These are phyloP conservation scores for Hypanus sabinus DNA, from an alignment of 2,113 vertebrate species.

Conservation along the genomic window DNA sequence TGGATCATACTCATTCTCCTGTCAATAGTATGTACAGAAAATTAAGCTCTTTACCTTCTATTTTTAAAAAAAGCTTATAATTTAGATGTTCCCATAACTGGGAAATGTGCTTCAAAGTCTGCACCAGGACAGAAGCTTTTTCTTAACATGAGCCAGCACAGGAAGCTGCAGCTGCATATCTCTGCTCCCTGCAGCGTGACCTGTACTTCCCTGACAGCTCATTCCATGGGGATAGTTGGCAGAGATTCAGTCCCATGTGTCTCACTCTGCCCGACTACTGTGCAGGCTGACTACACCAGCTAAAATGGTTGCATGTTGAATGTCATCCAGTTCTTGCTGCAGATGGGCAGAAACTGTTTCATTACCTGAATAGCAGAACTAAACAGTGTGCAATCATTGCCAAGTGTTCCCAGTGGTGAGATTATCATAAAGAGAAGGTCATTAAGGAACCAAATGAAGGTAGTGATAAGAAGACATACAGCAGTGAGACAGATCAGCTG, in stretches of 20 bases:
- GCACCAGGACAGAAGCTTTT: neutral
- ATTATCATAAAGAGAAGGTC: no score
- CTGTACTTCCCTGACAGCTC: neutral
- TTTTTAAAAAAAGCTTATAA: neutral
- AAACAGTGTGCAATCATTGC: no score
- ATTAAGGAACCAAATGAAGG: no score
- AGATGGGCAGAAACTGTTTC: no score
- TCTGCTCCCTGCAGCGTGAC: neutral
- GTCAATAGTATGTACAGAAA: neutral
- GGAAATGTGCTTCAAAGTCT: neutral
- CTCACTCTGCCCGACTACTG: neutral
- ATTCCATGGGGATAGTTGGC: neutral
- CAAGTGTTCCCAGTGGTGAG: no score
- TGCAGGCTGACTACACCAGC: neutral
- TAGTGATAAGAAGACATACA: no score
- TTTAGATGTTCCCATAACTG: neutral
- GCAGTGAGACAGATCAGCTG: no score
- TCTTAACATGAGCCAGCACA: neutral
- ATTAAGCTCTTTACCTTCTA: neutral
- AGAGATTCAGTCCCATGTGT: neutral
- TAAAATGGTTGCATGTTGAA: neutral
- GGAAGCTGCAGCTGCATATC: neutral
- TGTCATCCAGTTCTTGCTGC: no score
- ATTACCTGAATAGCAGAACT: no score
- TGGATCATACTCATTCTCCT: neutral